These are phyloP conservation scores for Hippocampus guttulatus DNA, from an alignment of 2,113 vertebrate species.

Conservation along the genomic window DNA sequence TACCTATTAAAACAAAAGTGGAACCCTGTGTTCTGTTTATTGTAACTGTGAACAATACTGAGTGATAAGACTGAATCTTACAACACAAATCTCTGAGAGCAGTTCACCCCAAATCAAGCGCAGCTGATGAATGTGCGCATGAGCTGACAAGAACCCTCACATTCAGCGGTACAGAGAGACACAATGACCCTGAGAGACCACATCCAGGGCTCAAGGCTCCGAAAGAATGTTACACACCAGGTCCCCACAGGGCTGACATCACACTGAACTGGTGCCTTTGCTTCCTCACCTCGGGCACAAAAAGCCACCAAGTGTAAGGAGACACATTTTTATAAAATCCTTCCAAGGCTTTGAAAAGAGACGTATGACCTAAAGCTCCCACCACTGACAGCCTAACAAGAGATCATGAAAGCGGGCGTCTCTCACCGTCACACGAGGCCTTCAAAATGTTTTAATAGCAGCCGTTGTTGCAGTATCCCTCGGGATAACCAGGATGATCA, in stretches of 20 bases:
- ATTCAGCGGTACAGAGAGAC: constrained; percentile 16
- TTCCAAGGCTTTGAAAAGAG: constrained; percentile 38
- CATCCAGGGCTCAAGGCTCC: constrained; percentile 34
- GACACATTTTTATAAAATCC: constrained; percentile 8
- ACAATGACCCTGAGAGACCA: constrained; percentile 28
- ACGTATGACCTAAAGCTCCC: constrained; percentile 5
- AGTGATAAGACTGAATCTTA: constrained; percentile 6
- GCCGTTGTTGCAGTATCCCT: constrained; percentile 16
- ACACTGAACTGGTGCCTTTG: constrained; percentile 22
- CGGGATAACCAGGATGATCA: constrained; percentile 41
- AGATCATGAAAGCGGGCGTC: constrained; percentile 14
- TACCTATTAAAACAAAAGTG: constrained; percentile 12
- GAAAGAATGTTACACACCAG: constrained; percentile 40
- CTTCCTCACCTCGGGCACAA: constrained; percentile 23
- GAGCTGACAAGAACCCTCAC: constrained; percentile 37
- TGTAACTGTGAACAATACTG: background rate
- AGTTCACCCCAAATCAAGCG: constrained; percentile 23
- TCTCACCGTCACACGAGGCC: constrained; percentile 20
- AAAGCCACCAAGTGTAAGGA: constrained; percentile 24
- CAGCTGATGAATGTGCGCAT: constrained; percentile 26
- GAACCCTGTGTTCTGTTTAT: constrained; percentile 1
- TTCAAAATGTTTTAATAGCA: constrained; percentile 39
- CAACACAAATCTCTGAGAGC: constrained; percentile 8
- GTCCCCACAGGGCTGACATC: constrained; percentile 29
- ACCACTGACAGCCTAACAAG: background rate